These are phyloP conservation scores for Naso thynnoides DNA, from an alignment of 2,797 vertebrate species.

Conservation along the genomic window DNA sequence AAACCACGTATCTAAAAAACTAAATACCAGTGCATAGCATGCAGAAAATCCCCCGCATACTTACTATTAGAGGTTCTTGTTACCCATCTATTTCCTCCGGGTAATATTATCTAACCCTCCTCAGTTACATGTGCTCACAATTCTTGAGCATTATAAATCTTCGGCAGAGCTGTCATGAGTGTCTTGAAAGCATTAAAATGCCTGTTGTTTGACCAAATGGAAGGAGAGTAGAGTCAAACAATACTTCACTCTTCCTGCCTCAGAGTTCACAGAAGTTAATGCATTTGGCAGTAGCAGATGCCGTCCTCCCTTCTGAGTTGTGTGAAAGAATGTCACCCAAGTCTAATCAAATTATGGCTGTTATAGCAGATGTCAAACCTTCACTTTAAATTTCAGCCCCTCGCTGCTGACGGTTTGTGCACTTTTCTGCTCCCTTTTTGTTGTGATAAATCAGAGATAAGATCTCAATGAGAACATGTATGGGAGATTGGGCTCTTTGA, in stretches of 20 bases:
- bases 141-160: slow-evolving; percentile 73
- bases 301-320: slow-evolving; percentile 69
- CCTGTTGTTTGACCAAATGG: slow-evolving; percentile 80
- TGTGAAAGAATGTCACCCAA: slow-evolving; percentile 80
- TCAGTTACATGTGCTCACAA: slow-evolving; percentile 73
- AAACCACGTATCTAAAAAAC: slow-evolving; percentile 27
- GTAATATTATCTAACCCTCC: slow-evolving; percentile 65
- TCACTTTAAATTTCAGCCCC: slow-evolving; percentile 78
- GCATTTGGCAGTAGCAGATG: slow-evolving; percentile 82
- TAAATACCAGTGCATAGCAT: slow-evolving; percentile 9
- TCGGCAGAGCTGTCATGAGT: slow-evolving; percentile 56
- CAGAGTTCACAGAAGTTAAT: slow-evolving; percentile 75
- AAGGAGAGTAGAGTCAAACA: slow-evolving; percentile 77
- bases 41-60: slow-evolving; percentile 57
- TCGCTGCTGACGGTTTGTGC: slow-evolving; percentile 60
- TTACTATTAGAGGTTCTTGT: slow-evolving; percentile 58
- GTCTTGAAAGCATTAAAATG: slow-evolving; percentile 78
- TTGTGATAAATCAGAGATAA: slow-evolving; percentile 68
- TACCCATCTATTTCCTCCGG: slow-evolving; percentile 64
- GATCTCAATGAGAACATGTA: slow-evolving; percentile 45
- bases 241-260: slow-evolving; percentile 73
- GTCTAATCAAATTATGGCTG: slow-evolving; percentile 84
- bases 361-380: slow-evolving; percentile 81
- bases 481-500: slow-evolving; percentile 50
- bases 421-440: slow-evolving; percentile 49